Conservation (phyloP, 2,797 vertebrate species). For the Intellagama lesueurii region DNA sequence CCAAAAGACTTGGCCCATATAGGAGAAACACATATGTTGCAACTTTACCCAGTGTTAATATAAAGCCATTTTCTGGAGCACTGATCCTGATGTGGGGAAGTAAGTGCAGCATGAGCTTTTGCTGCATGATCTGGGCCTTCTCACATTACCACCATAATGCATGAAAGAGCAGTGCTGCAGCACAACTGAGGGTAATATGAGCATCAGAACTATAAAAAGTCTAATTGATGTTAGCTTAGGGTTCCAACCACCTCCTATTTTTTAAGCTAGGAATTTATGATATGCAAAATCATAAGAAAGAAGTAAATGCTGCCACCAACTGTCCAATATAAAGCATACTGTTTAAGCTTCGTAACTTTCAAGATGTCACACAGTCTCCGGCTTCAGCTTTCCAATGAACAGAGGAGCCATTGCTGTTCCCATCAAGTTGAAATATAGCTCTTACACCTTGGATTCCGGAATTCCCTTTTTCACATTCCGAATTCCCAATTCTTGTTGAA, state of each 20-base stretch:
- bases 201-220: not conserved
- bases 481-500: not conserved
- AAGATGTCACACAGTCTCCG: not conserved
- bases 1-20: not conserved
- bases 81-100: not conserved
- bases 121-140: not conserved
- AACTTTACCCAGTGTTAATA: too few relatives aligned
- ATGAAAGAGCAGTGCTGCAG: not conserved
- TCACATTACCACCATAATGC: not conserved
- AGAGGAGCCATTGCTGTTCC: not conserved
- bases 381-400: not conserved
- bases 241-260: conserved; percentile 53
- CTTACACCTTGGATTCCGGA: not conserved
- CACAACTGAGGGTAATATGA: not conserved
- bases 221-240: conserved; percentile 13
- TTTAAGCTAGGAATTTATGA: conserved; percentile 56
- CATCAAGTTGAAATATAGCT: not conserved
- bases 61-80: not conserved
- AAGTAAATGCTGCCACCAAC: conserved; percentile 59
- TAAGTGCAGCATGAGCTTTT: not conserved
- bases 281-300: conserved; percentile 45
- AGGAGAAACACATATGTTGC: not conserved
- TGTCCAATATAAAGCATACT: conserved; percentile 34
- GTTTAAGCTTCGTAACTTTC: not conserved
- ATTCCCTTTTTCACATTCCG: not conserved